Base-by-base conservation (phyloP, 2,113 vertebrate species). In the Chloropsis cyanopogon region DNA sequence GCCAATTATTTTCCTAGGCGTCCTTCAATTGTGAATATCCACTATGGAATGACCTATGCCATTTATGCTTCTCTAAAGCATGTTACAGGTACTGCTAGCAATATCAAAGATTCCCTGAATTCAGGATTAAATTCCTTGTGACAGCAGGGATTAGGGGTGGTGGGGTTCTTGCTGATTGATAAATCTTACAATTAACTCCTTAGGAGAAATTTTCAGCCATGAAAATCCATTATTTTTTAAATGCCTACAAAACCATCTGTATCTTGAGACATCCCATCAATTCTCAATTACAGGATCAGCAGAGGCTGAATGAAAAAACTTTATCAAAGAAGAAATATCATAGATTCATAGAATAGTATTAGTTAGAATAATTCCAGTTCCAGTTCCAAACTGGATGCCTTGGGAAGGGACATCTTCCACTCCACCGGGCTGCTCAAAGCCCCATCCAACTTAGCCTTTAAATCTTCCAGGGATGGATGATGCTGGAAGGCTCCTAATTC, bases 1-100 rank as follows among this genome's bases (percentile, higher is more conserved):
- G 92, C 59, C 54, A 94, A 88, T 93, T 94, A 94, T 92, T 95
- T 97, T 94, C 53, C 54, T 66, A 49, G 64, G 37, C 82, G 70
- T n/a, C 68, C 88, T 90, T 80, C 82, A 80, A 0, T n/a, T 60
- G 63, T 85, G 71, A 82, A 54, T 69, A 66, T 47, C 29, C 60
- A 28, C 31, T 85, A 28, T 29, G 52, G 37, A 89, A 73, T 8
- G 31, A 64, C 71, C 52, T 83, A 20, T 29, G 68, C 4, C 26
- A 42, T 82, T 82, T 72, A 52, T 18, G 23, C 33, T 49, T 69
- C 66, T 81, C 71, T 83, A 50, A 88, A 92, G 20, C 24, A 63
- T 52, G 22, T 63, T 83, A 56, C 39, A 90, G 63, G 60, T 64
- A 81, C 54, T 28, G 52, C 29, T 31, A 56, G 8, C 24, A 80